phyloP scores from a whole-genome alignment of 37 sponge, comb jelly and placozoan genomes.

The Corticium candelabrum region DNA sequence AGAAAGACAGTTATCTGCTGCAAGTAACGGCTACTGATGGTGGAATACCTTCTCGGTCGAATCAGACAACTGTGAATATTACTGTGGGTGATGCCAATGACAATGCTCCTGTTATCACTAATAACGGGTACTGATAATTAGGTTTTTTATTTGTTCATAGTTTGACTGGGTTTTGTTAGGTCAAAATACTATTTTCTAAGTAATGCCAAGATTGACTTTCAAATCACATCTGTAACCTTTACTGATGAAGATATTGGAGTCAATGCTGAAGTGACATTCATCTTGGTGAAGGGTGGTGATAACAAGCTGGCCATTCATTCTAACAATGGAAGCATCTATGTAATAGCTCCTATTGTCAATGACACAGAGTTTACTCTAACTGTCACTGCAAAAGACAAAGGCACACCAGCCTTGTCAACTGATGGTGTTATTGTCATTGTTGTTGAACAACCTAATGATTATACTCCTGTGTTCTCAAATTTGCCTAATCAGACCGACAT shows the following conservation, averaged over 20 bases:
- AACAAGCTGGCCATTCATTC: too few relatives aligned
- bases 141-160: too few relatives aligned
- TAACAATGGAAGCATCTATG: too few relatives aligned
- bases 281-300: too few relatives aligned
- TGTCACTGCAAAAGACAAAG: neutral
- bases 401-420: neutral
- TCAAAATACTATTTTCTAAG: neutral
- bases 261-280: neutral
- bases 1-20: neutral
- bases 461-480: neutral
- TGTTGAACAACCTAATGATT: neutral
- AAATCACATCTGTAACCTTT: neutral
- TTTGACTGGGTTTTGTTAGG: neutral
- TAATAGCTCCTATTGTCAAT: too few relatives aligned
- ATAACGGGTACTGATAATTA: neutral
- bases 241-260: neutral
- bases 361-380: neutral
- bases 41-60: neutral
- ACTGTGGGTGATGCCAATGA: neutral
- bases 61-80: neutral
- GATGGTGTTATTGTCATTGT: neutral
- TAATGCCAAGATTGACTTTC: too few relatives aligned
- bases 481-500: neutral
- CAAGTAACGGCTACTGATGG: neutral
- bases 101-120: neutral